Evolutionary conservation across 1,140 invertebrate genomes (phyloP).

Genomic region (Cherax destructor): DNA sequence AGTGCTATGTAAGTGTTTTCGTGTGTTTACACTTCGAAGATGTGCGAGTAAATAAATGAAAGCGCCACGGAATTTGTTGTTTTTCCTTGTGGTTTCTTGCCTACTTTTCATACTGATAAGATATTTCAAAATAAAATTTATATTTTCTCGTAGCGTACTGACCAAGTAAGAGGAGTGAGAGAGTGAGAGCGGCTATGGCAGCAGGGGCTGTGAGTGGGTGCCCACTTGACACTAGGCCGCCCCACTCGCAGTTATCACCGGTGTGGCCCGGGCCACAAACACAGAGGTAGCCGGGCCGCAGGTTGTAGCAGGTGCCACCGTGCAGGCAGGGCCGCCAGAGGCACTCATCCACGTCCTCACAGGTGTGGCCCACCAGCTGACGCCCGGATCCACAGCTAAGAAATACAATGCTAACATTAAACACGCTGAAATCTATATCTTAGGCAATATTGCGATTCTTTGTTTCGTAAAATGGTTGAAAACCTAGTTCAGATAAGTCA

Average conservation of each 20-base stretch:
- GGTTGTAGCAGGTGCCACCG: conserved; percentile 42
- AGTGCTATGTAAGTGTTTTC: too few species aligned
- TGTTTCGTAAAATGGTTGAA: too few species aligned
- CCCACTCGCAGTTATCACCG: conserved; percentile 29
- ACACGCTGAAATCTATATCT: neutral
- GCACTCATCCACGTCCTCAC: conserved; percentile 41
- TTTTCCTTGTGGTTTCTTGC: too few species aligned
- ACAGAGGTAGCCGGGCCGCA: conserved; percentile 27
- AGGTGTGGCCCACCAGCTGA: conserved; percentile 6
- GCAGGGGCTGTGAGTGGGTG: conserved; percentile 3
- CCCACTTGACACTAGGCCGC: neutral
- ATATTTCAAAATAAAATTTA: too few species aligned
- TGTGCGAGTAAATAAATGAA: too few species aligned
- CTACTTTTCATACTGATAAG: too few species aligned
- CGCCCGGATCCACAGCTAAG: conserved; percentile 3
- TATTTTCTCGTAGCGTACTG: neutral
- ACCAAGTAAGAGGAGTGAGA: conserved; percentile 19
- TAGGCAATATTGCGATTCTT: too few species aligned
- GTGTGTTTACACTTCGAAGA: too few species aligned
- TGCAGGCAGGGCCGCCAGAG: conserved; percentile 25
- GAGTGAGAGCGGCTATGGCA: neutral
- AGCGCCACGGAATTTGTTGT: too few species aligned
- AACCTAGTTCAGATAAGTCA: too few species aligned
- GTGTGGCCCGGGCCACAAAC: conserved; percentile 32
- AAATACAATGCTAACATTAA: too few species aligned